These are phyloP conservation scores for Neocrepidodera transversa DNA, from an alignment of 2,888 invertebrate genomes.

Conservation along the genomic window DNA sequence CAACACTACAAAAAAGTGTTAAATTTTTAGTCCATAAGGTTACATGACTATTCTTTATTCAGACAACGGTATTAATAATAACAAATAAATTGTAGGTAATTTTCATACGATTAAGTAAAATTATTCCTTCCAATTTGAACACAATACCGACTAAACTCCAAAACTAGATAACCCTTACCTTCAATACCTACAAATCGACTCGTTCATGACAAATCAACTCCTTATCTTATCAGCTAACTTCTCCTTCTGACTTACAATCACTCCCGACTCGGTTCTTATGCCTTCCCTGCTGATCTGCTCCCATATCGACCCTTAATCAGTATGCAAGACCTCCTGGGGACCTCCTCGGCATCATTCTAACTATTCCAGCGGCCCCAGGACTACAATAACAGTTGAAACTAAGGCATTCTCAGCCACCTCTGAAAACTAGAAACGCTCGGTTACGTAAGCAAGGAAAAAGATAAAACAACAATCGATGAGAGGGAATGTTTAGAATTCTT, in stretches of 20 bases:
- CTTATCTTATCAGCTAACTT: slow-evolving; percentile 15
- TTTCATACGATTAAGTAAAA: no score
- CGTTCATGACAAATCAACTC: slow-evolving; percentile 9
- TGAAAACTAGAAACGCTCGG: slow-evolving; percentile 18
- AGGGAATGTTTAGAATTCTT: slow-evolving; percentile 11
- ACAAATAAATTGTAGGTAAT: no score
- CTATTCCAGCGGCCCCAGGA: slow-evolving; percentile 19
- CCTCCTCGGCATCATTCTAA: slow-evolving; percentile 11
- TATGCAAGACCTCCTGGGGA: slow-evolving; percentile 28
- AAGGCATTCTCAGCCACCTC: slow-evolving; percentile 3
- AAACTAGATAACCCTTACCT: neutral
- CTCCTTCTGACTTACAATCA: slow-evolving; percentile 9
- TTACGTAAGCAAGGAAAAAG: neutral
- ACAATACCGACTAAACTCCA: neutral
- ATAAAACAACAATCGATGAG: slow-evolving; percentile 7
- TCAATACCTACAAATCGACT: neutral
- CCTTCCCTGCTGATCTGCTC: slow-evolving; percentile 1
- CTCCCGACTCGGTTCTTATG: slow-evolving; percentile 3
- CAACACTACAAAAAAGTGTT: no score
- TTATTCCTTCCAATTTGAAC: neutral
- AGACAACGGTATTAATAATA: no score
- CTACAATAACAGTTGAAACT: slow-evolving; percentile 22
- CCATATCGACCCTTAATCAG: slow-evolving; percentile 31
- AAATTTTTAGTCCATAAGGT: no score
- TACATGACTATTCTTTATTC: no score